A percentile compares a stretch with the other conserved stretches of the same genome.
Evolutionary conservation across 2,797 vertebrate species (phyloP).

Genomic region (Chelonia mydas): DNA sequence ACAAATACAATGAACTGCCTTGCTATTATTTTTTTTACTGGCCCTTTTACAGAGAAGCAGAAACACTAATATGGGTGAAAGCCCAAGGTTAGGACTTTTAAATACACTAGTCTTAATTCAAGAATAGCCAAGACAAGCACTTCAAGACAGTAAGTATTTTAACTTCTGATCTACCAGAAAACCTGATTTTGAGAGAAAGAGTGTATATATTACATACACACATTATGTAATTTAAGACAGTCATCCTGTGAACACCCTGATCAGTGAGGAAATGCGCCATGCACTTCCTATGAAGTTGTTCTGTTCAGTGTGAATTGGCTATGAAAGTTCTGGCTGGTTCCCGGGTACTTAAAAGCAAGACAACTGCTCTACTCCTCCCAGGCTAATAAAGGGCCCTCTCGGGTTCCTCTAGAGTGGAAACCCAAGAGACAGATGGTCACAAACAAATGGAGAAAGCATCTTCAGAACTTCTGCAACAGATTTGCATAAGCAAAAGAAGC

Average conservation of each 20-base stretch:
- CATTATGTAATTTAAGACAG: background rate
- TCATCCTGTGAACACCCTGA: accelerated
- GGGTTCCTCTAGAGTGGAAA: background rate
- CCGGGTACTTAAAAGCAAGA: background rate
- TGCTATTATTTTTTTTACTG: background rate
- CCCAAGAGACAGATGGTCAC: background rate
- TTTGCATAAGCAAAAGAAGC: background rate
- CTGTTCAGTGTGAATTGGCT: background rate
- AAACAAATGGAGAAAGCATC: background rate
- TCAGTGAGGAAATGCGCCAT: accelerated
- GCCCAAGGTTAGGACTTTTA: background rate
- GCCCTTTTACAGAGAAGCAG: background rate
- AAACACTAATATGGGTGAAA: background rate
- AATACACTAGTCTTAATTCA: background rate
- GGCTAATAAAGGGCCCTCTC: background rate
- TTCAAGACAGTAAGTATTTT: background rate
- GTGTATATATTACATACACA: background rate
- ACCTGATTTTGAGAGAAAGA: background rate
- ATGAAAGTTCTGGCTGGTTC: slow-evolving; percentile 4
- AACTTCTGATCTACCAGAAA: slow-evolving; percentile 6
- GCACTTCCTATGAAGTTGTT: slow-evolving; percentile 7
- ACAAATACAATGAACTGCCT: background rate
- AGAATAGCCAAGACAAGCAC: slow-evolving; percentile 22
- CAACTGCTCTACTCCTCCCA: background rate
- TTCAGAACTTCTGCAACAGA: background rate